Base-by-base conservation (phyloP, 2,797 vertebrate genomes). In the Galaxias olidus region DNA sequence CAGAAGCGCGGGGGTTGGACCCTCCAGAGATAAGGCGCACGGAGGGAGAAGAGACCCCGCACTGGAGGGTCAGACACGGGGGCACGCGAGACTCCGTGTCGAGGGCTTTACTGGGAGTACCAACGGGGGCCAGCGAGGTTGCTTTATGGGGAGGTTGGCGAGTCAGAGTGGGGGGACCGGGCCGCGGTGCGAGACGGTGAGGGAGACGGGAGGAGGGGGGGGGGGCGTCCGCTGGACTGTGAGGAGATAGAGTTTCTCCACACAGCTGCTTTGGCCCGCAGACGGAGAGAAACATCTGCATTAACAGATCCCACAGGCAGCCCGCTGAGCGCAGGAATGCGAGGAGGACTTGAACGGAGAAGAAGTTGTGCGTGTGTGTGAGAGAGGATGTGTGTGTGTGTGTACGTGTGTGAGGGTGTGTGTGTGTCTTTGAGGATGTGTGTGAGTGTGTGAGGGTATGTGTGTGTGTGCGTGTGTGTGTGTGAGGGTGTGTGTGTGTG, bases 261-360 rank as follows among this genome's bases (percentile, higher is more conserved):
- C 93, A 93, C 95, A 96, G 95, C 95, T 96, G 95, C 92, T 89
- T 81, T 87, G 88, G 91, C 86, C 90, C 87, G 87, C 88, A 92
- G 86, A 90, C 91, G 90, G 89, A 88, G 90, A 90, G 94, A 95
- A 95, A 96, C 94, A 96, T 97, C 96, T 96, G 93, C 93, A 95
- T 96, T 96, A 95, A 95, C 93, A 93, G 92, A n/a, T 87, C 93
- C 93, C 93, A 94, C 73, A 68, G 90, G 93, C 89, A 88, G 90
- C 92, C 90, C 88, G 86, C 89, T 89, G 90, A 78, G 90, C 76
- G 87, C 90, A 94, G 95, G 96, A 98, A 98, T 96, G 94, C 76
- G 74, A 91, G 81, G 76, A 91, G 79, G 61, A 43, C 20, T 30
- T n/a, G 50, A 66, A 45, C 60, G 2, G 15, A 4, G 40, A 9